A percentile compares a stretch with the other conserved stretches of the same genome.
Evolutionary conservation across 2,888 invertebrate genomes (phyloP).

Genomic region (Xestia rhomboidea): DNA sequence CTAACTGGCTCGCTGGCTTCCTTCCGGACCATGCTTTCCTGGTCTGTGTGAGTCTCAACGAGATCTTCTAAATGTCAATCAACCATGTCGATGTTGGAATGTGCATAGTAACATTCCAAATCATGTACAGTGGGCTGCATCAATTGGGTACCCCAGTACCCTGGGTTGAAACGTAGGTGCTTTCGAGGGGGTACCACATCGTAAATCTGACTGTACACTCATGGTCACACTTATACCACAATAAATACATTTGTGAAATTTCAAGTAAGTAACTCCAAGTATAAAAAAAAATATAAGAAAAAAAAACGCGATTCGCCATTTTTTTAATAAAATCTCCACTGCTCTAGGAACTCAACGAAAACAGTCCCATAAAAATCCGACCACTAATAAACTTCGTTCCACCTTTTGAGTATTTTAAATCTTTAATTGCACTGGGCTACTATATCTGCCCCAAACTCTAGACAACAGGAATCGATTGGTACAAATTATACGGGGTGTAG

Average conservation of each 20-base stretch:
- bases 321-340: no score
- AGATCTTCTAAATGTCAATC: background rate
- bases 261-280: no score
- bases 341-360: no score
- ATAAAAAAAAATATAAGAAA: no score
- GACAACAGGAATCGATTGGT: slow-evolving; percentile 36
- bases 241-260: no score
- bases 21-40: background rate
- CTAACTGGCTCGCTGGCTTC: background rate
- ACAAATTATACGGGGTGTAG: slow-evolving; percentile 46
- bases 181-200: no score
- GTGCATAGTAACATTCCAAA: background rate
- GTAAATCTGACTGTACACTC: no score
- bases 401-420: background rate
- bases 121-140: no score
- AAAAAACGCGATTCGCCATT: no score
- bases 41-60: background rate
- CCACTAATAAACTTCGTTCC: background rate
- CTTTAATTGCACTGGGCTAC: background rate
- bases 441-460: background rate
- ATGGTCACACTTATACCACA: no score
- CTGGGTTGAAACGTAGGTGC: no score
- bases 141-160: no score
- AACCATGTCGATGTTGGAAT: background rate
- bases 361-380: background rate